phyloP scores from a whole-genome alignment of 2,888 invertebrate genomes.

The Aphodius granarius region DNA sequence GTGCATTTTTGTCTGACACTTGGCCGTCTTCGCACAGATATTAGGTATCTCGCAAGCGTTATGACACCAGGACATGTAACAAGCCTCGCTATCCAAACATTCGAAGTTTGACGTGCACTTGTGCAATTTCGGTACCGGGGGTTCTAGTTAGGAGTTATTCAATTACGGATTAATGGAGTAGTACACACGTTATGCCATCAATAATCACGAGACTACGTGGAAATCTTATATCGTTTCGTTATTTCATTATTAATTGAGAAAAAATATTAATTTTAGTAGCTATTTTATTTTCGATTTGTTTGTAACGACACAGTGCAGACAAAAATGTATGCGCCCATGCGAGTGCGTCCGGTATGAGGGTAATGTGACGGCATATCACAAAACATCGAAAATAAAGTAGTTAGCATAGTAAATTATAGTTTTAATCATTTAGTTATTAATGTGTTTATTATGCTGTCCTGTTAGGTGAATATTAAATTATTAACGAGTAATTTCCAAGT shows the following conservation, averaged over 20 bases:
- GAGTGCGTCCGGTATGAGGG: too few relatives aligned
- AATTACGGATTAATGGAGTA: constrained; percentile 28
- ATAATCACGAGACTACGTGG: constrained; percentile 22
- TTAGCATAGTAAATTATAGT: not conserved
- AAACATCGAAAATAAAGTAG: not conserved
- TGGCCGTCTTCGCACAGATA: constrained; percentile 74
- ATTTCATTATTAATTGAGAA: not conserved
- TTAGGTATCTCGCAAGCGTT: constrained; percentile 82
- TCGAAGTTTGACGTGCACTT: constrained; percentile 83
- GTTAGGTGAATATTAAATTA: not conserved
- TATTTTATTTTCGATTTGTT: too few relatives aligned
- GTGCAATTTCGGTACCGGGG: constrained; percentile 70
- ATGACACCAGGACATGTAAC: constrained; percentile 80
- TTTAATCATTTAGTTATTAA: not conserved
- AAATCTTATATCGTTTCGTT: not conserved
- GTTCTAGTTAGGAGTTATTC: constrained; percentile 58
- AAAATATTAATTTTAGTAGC: not conserved
- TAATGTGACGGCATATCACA: too few relatives aligned
- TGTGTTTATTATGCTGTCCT: not conserved
- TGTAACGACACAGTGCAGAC: too few relatives aligned
- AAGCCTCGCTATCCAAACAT: constrained; percentile 81
- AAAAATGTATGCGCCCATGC: too few relatives aligned
- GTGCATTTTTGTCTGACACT: constrained; percentile 80
- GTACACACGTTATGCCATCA: constrained; percentile 16
- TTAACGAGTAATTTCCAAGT: not conserved